Evolutionary conservation across 2,888 invertebrate species (phyloP), one percentile per base, ranked within the genome.

Genomic region (Adineta ricciae): DNA sequence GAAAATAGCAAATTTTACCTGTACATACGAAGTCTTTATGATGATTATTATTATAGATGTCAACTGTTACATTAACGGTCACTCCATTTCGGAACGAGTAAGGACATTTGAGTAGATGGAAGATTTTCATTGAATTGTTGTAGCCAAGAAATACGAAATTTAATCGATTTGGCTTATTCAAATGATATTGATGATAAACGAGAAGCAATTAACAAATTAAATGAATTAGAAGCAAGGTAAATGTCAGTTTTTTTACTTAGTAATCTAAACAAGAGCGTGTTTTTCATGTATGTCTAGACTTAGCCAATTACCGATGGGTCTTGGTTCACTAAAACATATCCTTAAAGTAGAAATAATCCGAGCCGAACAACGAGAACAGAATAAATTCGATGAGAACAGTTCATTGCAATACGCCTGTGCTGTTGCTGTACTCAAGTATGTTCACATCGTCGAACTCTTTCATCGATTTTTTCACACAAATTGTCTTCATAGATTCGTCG

Each of bases 151-250:
- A 14, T 78, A 41, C 78, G 41, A 78, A 41, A 38, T n/a, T 78
- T 78, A 1, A 41, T 78, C 41, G 78, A 78, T 24, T n/a, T 41
- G 38, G 78, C 78, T n/a, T 78, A 78, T 41, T 78, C 78, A n/a
- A n/a, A 78, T 78, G n/a, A 24, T 19, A 78, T 78, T 32, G n/a
- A 78, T 2, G 78, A 78, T 78, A 78, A 78, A 38, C 78, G 78
- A n/a, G 41, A 78, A 41, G 78, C 78, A 41, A 41, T 78, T 7
- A 78, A 78, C n/a, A 78, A 78, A 78, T 41, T 78, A 24, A 78
- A 78, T n/a, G 78, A 41, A 41, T 78, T 38, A 41, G 78, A 78
- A 78, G 78, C 78, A 78, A 78, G 78, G 78, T 78, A 41, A 9
- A n/a, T 3, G 24, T 41, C 11, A n/a, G n/a, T n/a, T n/a, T n/a